Evolutionary conservation across 92 coral and sea anemone species (phyloP).

Genomic region (Plumapathes pennacea): DNA sequence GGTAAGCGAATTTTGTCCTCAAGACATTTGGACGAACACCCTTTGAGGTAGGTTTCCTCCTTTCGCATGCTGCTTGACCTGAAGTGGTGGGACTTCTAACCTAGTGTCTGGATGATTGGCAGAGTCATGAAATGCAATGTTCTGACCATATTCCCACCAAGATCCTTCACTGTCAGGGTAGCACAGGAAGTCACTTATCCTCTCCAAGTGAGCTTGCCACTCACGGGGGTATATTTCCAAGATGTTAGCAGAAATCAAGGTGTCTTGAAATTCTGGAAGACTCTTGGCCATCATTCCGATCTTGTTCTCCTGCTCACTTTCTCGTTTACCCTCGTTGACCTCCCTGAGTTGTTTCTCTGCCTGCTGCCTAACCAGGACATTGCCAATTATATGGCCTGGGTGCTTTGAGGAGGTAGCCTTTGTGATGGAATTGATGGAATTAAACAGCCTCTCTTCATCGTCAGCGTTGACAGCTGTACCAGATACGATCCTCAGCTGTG

Average conservation of each 20-base stretch:
- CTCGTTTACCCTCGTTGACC: not conserved
- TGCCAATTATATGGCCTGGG: conserved; percentile 25
- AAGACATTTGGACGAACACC: conserved; percentile 28
- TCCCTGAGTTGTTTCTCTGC: conserved; percentile 24
- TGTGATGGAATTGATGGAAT: conserved; percentile 31
- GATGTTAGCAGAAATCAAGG: conserved; percentile 2
- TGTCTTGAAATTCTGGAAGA: conserved; percentile 8
- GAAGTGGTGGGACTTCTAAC: conserved; percentile 18
- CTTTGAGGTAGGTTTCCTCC: conserved; percentile 35
- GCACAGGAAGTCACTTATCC: conserved; percentile 37
- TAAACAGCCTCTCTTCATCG: conserved; percentile 29
- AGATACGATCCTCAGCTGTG: conserved; percentile 39
- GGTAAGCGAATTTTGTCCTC: conserved; percentile 4
- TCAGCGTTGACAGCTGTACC: too few relatives aligned
- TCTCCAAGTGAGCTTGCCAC: conserved; percentile 33
- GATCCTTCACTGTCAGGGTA: conserved; percentile 15
- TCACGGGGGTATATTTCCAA: not conserved
- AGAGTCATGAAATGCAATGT: conserved; percentile 33
- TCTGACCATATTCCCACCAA: conserved; percentile 42
- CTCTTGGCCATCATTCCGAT: not conserved
- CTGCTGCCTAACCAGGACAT: conserved; percentile 25
- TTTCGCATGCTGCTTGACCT: conserved; percentile 9
- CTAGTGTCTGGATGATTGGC: not conserved
- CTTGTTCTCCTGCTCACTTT: not conserved
- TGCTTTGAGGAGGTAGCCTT: conserved; percentile 46